Conservation (phyloP, 2,113 vertebrate genomes). For the Ancistrus triradiatus region DNA sequence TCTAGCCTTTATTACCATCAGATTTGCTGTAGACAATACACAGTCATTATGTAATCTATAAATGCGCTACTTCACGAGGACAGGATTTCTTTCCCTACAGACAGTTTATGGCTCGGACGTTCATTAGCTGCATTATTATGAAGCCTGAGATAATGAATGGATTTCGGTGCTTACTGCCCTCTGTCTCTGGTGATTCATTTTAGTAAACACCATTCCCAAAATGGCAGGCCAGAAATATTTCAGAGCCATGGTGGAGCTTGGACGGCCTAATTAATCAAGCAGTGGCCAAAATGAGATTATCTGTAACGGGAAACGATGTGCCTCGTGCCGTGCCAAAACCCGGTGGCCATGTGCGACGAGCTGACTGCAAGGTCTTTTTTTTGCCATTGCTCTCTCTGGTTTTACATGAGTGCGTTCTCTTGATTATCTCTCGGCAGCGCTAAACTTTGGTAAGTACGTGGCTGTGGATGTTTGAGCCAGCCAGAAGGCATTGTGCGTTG, state of each 20-base stretch:
- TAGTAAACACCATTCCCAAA: slow-evolving; percentile 31
- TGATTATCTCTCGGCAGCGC: slow-evolving; percentile 57
- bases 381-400: slow-evolving; percentile 20
- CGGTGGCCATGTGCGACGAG: neutral
- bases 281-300: slow-evolving; percentile 36
- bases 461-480: slow-evolving; percentile 61
- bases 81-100: slow-evolving; percentile 5
- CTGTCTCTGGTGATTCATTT: slow-evolving; percentile 32
- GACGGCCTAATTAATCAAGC: slow-evolving; percentile 38
- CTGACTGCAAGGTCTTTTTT: slow-evolving; percentile 27
- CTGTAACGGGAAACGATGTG: slow-evolving; percentile 25
- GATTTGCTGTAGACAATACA: too few relatives aligned
- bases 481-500: slow-evolving; percentile 57
- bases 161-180: slow-evolving; percentile 19
- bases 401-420: slow-evolving; percentile 18
- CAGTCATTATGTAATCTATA: too few relatives aligned
- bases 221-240: slow-evolving; percentile 25
- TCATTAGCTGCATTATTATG: slow-evolving; percentile 22
- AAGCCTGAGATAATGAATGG: slow-evolving; percentile 25
- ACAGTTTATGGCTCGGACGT: slow-evolving; percentile 13
- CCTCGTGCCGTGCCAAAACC: slow-evolving; percentile 18
- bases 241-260: neutral
- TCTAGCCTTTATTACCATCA: too few relatives aligned
- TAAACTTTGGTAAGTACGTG: slow-evolving; percentile 63
- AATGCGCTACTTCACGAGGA: too few relatives aligned